Evolutionary conservation across 1,140 invertebrate genomes (phyloP), one percentile per base, ranked within the genome.

Genomic region (Brachionus koreanus): DNA sequence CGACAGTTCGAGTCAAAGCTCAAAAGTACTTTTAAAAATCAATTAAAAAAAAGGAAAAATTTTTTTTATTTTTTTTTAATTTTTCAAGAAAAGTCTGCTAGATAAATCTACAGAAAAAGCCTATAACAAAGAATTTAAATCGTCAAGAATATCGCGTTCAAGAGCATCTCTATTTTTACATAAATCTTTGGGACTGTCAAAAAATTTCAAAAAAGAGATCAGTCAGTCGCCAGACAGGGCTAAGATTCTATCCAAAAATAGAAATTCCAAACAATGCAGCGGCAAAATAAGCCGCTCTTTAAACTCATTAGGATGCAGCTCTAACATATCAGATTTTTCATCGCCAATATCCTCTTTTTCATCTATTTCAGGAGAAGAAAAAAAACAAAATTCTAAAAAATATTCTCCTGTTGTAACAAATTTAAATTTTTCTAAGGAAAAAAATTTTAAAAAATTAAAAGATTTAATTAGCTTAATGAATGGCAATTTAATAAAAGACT

Each of bases 311-410:
- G 69, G 69, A 12, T 74, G 69, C 29, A 74, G 69, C 23, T 46
- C 69, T 12, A 29, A 23, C 19, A 9, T 74, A 5, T 46, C 69
- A 10, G 69, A 74, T 7, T 74, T 46, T 74, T 74, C 69, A 23
- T 74, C 69, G 3, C 33, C 35, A 16, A 69, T 69, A 9, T 69
- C 65, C n/a, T 69, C 65, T 19, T 69, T 69, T 69, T 74, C 69
- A 10, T 43, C 69, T 25, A 13, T 25, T 46, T 74, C 69, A 39
- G 43, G 33, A 3, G 39, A 74, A 6, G 37, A 46, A 2, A 49
- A n/a, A 46, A 35, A 25, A 35, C 0, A 7, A 46, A 37, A 61
- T 12, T 49, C 33, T 35, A 79, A 37, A 57, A 79, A 79, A 19
- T 33, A 61, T 61, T 33, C 35, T 0, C 46, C 52, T 0, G 19